Evolutionary conservation across 2,797 vertebrate species (phyloP), one percentile per base, ranked within the genome.

Genomic region (Syngnathus acus): DNA sequence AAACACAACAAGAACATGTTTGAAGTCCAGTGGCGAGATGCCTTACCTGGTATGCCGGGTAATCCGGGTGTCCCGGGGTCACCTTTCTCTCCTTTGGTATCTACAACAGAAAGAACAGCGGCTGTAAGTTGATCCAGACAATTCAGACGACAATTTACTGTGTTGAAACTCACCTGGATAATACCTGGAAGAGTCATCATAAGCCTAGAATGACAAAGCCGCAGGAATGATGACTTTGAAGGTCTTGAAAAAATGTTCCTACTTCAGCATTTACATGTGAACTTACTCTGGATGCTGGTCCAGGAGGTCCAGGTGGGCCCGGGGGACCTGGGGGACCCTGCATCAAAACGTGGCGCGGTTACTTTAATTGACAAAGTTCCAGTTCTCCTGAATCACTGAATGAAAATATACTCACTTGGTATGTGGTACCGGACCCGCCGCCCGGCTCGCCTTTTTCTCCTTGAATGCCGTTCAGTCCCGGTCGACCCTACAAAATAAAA

Each of bases 381-480:
- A 37, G 17, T 64, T 39, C 63, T 50, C 13, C 53, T 10, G 8
- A 9, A 40, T 51, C 17, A 19, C 37, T 6, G 17, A n/a, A 13
- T 26, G 37, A 32, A 32, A 19, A 19, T 47, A 9, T 1, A 71
- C 93, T 94, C 70, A 98, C 96, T 77, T 73, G 82, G 59, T 84
- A 66, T 45, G 84, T 78, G 3, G 78, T 79, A 17, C 87, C 70
- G 2, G 73, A 9, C 0, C 86, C 82, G 45, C 73, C 1, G 0
- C 89, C 87, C 0, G 91, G 86, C 51, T 95, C 94, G 0, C 96
- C 96, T 73, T 92, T 97, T 75, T 93, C 91, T 0, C 96, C 96
- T 78, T 90, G 95, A 78, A 81, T 69, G 1, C 95, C 96, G 0
- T 98, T 97, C 78, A 96, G 87, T 14, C 96, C 95, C 0, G 95